These are phyloP conservation scores for Asteroscopus sphinx DNA, from an alignment of 2,888 invertebrate species.

Conservation along the genomic window DNA sequence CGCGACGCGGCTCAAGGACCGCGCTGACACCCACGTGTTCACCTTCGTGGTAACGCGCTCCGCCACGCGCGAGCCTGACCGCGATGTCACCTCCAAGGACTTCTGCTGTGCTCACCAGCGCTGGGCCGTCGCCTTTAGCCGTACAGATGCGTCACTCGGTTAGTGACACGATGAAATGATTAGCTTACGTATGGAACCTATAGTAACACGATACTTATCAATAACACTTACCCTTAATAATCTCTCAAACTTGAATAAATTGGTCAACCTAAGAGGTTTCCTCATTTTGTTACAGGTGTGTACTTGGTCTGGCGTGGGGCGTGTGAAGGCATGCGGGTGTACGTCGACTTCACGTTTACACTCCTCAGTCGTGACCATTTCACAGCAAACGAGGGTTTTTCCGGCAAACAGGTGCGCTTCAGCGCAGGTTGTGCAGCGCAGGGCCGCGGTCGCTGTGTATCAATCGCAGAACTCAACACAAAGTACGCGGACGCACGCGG, in stretches of 20 bases:
- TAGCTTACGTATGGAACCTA: not conserved
- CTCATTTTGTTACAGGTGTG: conserved; percentile 90
- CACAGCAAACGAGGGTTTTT: conserved; percentile 94
- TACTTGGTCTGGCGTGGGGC: conserved; percentile 94
- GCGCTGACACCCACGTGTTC: conserved; percentile 95
- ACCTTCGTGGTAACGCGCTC: conserved; percentile 95
- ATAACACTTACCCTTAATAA: too few species aligned
- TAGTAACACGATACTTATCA: not conserved
- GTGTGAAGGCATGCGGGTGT: conserved; percentile 93
- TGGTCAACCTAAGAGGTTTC: not conserved
- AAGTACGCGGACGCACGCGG: conserved; percentile 95
- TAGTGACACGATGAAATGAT: conserved; percentile 33
- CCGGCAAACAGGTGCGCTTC: conserved; percentile 93
- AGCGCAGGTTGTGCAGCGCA: conserved; percentile 93
- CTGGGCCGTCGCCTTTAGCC: conserved; percentile 95
- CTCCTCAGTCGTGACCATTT: conserved; percentile 95
- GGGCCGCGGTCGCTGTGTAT: conserved; percentile 93
- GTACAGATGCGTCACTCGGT: conserved; percentile 92
- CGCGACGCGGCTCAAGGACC: conserved; percentile 95
- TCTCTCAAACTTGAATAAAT: conserved; percentile 1
- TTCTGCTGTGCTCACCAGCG: conserved; percentile 95
- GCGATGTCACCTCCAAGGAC: conserved; percentile 95
- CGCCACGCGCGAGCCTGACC: conserved; percentile 93
- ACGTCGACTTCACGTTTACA: conserved; percentile 95
- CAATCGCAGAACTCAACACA: conserved; percentile 92